Evolutionary conservation across 2,797 vertebrate genomes (phyloP), one percentile per base, ranked within the genome.

Genomic region (Enteromius fasciolatus): DNA sequence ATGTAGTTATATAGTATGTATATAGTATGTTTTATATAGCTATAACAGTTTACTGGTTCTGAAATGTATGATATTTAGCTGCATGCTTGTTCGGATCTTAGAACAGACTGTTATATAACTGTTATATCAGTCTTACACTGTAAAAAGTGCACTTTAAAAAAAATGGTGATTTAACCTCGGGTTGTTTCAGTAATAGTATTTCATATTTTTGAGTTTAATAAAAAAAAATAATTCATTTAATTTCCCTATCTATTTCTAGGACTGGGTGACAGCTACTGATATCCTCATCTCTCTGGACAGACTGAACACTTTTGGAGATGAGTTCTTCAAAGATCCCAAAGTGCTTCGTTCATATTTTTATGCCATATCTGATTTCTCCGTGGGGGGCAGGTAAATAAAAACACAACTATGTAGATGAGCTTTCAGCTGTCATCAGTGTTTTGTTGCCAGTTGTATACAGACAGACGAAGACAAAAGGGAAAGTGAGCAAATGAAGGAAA

Each of bases 221-320:
- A 61, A 44, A 44, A 41, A 18, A 59, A 25, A 25, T 2, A 25
- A 28, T 25, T 25, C 0, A 61, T 28, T 61, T 31, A 17, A 17
- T 63, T 31, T 73, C 31, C 20, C 5, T 11, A 48, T 80, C 52
- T 82, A 63, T 89, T 75, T 85, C 14, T 64, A 98, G 97, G 97
- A 98, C 73, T 99, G 96, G 97, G 97, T 99, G 92, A 98, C 97
- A 0, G 96, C 96, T 88, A 98, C 96, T 0, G 97, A 98, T 88
- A 92, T 99, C 86, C 95, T 97, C 87, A 94, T 99, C 90, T 97
- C 97, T 72, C 91, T 99, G 87, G 94, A 97, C 90, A 95, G 97
- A 64, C 95, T 98, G 75, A 99, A 99, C 91, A 99, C 97, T 0
- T 98, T 99, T 7, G 97, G 97, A 59, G 97, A 98, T 0, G 97